Evolutionary conservation across 2,113 vertebrate species (phyloP).

Genomic region (Caloenas nicobarica): DNA sequence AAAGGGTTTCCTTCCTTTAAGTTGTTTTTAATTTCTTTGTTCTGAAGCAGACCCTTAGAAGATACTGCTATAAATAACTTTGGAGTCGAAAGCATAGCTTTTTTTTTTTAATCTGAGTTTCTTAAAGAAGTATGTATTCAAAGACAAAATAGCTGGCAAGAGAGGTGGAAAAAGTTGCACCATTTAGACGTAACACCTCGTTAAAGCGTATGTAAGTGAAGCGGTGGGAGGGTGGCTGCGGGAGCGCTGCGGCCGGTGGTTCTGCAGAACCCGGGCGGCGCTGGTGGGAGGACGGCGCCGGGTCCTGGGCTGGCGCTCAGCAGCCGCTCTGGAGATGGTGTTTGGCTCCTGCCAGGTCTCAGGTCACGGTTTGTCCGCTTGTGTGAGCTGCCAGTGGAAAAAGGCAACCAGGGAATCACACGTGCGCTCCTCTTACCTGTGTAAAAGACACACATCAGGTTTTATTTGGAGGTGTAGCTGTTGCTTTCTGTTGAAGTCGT

Average conservation of each 20-base stretch:
- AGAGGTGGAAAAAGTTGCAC: conserved; percentile 3
- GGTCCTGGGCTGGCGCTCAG: background rate
- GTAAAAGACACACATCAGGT: background rate
- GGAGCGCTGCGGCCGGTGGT: background rate
- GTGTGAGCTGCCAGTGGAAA: background rate
- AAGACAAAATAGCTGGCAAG: background rate
- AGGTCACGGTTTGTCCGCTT: rapidly evolving
- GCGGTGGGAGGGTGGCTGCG: background rate
- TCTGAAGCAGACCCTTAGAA: background rate
- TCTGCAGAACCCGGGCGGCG: rapidly evolving
- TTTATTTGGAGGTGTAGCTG: background rate
- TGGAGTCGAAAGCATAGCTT: background rate
- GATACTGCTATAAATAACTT: background rate
- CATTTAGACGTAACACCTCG: background rate
- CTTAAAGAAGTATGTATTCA: background rate
- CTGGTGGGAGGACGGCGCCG: background rate
- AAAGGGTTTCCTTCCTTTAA: conserved; percentile 26
- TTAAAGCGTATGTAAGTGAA: background rate
- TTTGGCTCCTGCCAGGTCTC: background rate
- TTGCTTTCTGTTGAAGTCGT: background rate
- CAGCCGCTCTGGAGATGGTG: too few relatives aligned
- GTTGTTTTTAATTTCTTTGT: background rate
- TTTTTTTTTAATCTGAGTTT: background rate
- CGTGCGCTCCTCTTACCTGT: rapidly evolving
- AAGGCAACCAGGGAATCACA: background rate